Percentiles rank a stretch among this genome's conserved stretches.
Evolutionary conservation across 35 echinoderm and acorn worm species (phyloP).

Genomic region (Ophiothrix spiculata): DNA sequence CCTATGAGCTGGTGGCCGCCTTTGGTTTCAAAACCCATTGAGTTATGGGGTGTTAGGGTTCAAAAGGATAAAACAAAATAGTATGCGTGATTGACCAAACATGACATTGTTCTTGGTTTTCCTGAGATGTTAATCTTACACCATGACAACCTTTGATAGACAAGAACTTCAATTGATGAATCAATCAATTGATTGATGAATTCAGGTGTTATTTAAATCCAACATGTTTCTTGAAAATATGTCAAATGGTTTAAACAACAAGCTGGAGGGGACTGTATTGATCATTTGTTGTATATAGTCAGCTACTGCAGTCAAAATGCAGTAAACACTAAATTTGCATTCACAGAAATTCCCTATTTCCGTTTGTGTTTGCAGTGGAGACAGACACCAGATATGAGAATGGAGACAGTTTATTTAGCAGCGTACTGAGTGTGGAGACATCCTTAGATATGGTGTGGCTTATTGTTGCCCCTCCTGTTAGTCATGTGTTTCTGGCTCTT

Average conservation of each 20-base stretch:
- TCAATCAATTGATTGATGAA: not conserved
- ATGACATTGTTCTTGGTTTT: too few species aligned
- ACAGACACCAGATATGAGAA: conserved; percentile 13
- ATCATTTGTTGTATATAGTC: not conserved
- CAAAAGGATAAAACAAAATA: too few species aligned
- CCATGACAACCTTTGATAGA: too few species aligned
- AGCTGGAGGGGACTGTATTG: not conserved
- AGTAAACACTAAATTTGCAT: not conserved
- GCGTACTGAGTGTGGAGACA: not conserved
- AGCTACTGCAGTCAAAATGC: not conserved
- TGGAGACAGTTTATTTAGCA: conserved; percentile 7
- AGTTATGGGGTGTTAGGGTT: too few species aligned
- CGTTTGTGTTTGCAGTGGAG: conserved; percentile 9
- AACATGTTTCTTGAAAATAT: too few species aligned
- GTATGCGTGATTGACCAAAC: too few species aligned
- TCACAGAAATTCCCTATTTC: not conserved
- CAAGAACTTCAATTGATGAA: not conserved
- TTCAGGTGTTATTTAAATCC: too few species aligned
- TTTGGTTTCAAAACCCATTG: too few species aligned
- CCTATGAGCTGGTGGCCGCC: too few species aligned
- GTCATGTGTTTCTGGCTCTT: conserved; percentile 8
- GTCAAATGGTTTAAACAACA: too few species aligned
- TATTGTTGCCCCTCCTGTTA: not conserved
- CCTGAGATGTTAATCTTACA: too few species aligned
- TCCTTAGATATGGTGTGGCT: conserved; percentile 26